phyloP scores from a whole-genome alignment of 2,797 vertebrate species.

The Rhabdomys pumilio region DNA sequence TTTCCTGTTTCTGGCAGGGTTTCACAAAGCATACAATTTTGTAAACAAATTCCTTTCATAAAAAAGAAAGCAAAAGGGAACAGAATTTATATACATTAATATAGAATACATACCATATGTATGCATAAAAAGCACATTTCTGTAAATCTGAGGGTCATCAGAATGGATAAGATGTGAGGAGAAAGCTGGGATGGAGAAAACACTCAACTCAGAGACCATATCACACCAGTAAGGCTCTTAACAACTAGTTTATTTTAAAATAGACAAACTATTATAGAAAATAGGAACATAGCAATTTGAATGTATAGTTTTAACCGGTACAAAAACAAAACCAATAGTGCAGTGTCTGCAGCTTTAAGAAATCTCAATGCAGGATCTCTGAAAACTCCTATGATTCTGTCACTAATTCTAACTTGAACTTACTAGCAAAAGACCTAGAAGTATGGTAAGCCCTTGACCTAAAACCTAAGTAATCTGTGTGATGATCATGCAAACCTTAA shows the following conservation, averaged over 20 bases:
- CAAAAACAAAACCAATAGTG: constrained; percentile 83
- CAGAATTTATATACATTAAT: neutral
- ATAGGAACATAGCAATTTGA: constrained; percentile 83
- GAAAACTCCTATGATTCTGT: constrained; percentile 70
- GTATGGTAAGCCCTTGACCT: constrained; percentile 52
- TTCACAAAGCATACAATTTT: constrained; percentile 27
- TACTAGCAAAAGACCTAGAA: constrained; percentile 71
- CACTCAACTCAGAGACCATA: constrained; percentile 66
- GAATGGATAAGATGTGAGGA: neutral
- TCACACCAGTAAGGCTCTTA: constrained; percentile 76
- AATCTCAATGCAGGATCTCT: constrained; percentile 52
- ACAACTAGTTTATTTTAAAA: constrained; percentile 90
- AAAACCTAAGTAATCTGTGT: constrained; percentile 62
- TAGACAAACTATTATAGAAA: constrained; percentile 88
- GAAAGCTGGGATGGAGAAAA: neutral
- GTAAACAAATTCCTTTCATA: constrained; percentile 57
- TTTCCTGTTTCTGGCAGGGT: constrained; percentile 3
- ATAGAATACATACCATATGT: neutral
- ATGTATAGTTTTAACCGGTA: constrained; percentile 86
- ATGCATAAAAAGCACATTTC: neutral
- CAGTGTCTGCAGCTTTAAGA: constrained; percentile 73
- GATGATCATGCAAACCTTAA: constrained; percentile 81
- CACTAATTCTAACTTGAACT: constrained; percentile 70
- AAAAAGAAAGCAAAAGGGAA: neutral
- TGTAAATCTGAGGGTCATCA: constrained; percentile 25